These are phyloP conservation scores for Malurus melanocephalus DNA, from an alignment of 2,113 vertebrate species.

Conservation along the genomic window DNA sequence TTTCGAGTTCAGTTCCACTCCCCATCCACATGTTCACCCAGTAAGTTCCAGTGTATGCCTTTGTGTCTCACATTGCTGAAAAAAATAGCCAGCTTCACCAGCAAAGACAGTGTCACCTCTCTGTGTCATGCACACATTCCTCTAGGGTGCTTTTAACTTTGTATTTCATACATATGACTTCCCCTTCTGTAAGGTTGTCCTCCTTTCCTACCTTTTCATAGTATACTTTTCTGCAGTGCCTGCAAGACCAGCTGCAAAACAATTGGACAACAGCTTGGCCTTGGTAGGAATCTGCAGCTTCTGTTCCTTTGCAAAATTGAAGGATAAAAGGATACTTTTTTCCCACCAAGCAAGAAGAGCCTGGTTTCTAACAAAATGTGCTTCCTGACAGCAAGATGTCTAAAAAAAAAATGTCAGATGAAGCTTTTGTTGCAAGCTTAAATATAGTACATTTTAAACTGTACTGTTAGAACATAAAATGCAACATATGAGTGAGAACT, in stretches of 20 bases:
- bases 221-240: neutral
- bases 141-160: neutral
- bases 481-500: neutral
- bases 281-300: neutral
- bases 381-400: neutral
- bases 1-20: neutral
- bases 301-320: neutral
- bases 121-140: neutral
- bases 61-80: neutral
- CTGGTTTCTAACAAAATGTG: neutral
- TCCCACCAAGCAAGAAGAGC: neutral
- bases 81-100: neutral
- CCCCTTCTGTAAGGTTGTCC: neutral
- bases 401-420: neutral
- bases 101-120: neutral
- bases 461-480: neutral
- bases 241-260: constrained; percentile 3
- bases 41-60: neutral
- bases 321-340: neutral
- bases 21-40: neutral
- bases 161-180: neutral
- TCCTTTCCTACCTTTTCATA: neutral
- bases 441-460: constrained; percentile 2
- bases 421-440: constrained; percentile 16
- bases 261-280: neutral